Conservation (phyloP, 2,888 invertebrate genomes). For the Leuctra nigra region DNA sequence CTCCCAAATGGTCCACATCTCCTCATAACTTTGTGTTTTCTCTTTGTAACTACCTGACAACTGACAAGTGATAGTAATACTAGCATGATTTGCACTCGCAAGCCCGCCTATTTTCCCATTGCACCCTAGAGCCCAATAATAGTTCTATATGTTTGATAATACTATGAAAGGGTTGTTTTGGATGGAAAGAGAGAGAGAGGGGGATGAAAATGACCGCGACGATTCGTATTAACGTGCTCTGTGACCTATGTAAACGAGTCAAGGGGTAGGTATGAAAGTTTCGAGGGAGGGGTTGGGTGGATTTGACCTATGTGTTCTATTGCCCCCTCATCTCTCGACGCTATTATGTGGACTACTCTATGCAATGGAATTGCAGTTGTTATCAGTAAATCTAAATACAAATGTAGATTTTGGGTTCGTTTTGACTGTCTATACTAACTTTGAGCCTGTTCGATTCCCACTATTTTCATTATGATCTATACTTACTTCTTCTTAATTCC, state of each 20-base stretch:
- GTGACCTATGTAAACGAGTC: slow-evolving; percentile 1
- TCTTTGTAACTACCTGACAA: neutral
- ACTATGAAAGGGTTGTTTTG: neutral
- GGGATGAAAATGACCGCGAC: slow-evolving; percentile 16
- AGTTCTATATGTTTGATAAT: neutral
- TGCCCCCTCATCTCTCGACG: neutral
- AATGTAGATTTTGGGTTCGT: too few species aligned
- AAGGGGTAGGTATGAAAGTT: too few species aligned
- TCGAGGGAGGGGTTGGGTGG: neutral
- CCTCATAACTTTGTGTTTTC: neutral
- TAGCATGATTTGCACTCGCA: slow-evolving; percentile 10
- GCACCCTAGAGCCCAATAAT: slow-evolving; percentile 9
- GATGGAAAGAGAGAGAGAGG: neutral
- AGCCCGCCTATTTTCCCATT: neutral
- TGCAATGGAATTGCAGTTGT: slow-evolving; percentile 12
- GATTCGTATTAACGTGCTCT: slow-evolving; percentile 16
- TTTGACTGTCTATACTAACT: too few species aligned
- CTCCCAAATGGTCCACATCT: neutral
- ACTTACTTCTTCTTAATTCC: too few species aligned
- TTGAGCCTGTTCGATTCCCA: too few species aligned
- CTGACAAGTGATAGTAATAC: too few species aligned
- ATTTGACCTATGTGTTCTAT: slow-evolving; percentile 6
- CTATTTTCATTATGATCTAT: too few species aligned
- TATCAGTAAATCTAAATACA: slow-evolving; percentile 8
- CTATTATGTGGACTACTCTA: neutral